Base-by-base conservation (phyloP, 2,888 invertebrate genomes). In the Calliscelio sp. region DNA sequence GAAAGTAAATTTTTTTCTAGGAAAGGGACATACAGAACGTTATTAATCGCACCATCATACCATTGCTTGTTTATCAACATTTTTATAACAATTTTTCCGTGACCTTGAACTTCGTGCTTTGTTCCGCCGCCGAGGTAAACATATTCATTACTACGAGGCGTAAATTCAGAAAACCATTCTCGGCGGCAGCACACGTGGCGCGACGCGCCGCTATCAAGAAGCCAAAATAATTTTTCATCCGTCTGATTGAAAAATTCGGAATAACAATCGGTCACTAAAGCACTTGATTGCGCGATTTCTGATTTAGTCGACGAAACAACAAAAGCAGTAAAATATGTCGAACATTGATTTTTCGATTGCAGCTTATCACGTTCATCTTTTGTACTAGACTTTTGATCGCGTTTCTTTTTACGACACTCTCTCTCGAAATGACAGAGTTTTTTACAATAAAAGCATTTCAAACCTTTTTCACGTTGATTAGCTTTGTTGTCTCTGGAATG, bases 21-120 rank as follows among this genome's bases (percentile, higher is more conserved):
- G 44, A 59, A 49, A 2, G 68, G 83, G 22, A 83, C 78, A 11
- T 55, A 78, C 20, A 83, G 74, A 46, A 74, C 78, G 24, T 78
- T 11, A 0, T 57, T 66, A 2, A 66, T 51, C 1, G 18, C 65
- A 6, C 65, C 49, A 24, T 66, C 22, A 22, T 35, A 51, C 65
- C 82, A 82, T 41, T 70, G 32, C 0, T 18, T 61, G 44, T 79
- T 49, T 7, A 79, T 7, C 5, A 83, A 20, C 11, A 74, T 14
- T 38, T 63, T 70, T n/a, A 83, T 79, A 18, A 38, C 16, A 32
- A 84, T 57, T 22, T 70, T 79, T 22, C 84, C 75, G 68, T 44
- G 32, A 57, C 84, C 71, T 46, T 46, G 16, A 28, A 71, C 16
- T 57, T 71, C 57, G 22, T n/a, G 57, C 53, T 59, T 32, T 24